Conservation (phyloP, 2,113 vertebrate genomes). For the Erythrocercus mccallii region DNA sequence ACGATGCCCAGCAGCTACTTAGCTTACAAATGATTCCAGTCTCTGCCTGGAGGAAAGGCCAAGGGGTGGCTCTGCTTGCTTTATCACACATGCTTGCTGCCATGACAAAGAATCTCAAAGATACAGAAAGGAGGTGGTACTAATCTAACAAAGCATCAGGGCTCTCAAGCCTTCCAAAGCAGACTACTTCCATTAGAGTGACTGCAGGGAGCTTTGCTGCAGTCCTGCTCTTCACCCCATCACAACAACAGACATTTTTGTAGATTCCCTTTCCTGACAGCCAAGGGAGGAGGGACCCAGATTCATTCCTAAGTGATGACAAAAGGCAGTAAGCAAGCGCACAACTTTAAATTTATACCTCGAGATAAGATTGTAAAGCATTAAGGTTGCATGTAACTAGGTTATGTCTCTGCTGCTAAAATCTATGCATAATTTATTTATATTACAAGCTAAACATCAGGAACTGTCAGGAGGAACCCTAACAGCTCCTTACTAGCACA, state of each 20-base stretch:
- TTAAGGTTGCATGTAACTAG: conserved; percentile 54
- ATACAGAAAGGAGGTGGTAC: not conserved
- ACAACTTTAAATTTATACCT: conserved; percentile 41
- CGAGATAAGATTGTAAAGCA: conserved; percentile 46
- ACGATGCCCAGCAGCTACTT: not conserved
- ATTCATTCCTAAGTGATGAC: conserved; percentile 5
- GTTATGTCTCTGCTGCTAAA: conserved; percentile 63
- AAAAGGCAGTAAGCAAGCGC: conserved; percentile 14
- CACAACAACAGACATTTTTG: not conserved
- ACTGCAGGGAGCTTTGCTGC: not conserved
- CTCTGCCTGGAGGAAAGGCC: not conserved
- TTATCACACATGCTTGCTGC: not conserved
- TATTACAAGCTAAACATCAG: conserved; percentile 67
- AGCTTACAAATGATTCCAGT: not conserved
- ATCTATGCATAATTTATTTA: conserved; percentile 67
- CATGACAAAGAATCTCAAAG: not conserved
- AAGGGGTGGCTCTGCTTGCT: not conserved
- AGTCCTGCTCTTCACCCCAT: not conserved
- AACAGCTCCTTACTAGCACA: conserved; percentile 47
- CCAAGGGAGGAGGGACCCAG: not conserved
- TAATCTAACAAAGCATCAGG: not conserved
- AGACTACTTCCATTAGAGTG: not conserved
- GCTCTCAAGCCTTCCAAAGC: not conserved
- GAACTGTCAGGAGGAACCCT: conserved; percentile 58
- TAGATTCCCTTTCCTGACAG: not conserved